Conservation (phyloP, 2,888 invertebrate genomes). For the Hecatera dysodea region DNA sequence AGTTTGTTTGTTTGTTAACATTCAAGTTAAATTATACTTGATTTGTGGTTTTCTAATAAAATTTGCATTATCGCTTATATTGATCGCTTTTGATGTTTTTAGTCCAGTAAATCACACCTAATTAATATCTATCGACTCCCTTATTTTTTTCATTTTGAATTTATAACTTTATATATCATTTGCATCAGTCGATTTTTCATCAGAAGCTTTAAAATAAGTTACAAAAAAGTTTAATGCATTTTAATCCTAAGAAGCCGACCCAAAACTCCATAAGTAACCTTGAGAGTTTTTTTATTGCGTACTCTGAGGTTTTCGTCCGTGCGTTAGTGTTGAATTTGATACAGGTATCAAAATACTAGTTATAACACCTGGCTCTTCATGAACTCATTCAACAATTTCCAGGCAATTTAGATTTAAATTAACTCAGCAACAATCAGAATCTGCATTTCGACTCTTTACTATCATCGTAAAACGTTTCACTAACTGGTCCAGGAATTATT, state of each 20-base stretch:
- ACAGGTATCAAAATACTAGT: conserved; percentile 24
- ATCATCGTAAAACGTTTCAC: background rate
- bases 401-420: background rate
- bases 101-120: background rate
- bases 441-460: background rate
- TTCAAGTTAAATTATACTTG: background rate
- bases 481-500: no score
- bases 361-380: conserved; percentile 10
- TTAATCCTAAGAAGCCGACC: conserved; percentile 37
- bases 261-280: conserved; percentile 44
- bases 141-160: conserved; percentile 9
- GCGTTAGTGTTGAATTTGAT: conserved; percentile 40
- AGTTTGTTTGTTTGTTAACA: background rate
- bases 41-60: background rate
- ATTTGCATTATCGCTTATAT: background rate
- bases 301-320: conserved; percentile 40
- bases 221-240: conserved; percentile 48
- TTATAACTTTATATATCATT: background rate
- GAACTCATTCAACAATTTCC: background rate
- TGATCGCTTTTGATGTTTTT: background rate
- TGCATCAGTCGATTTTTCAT: conserved; percentile 34
- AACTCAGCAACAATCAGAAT: background rate
- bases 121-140: background rate
- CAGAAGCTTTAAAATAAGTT: conserved; percentile 32
- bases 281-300: conserved; percentile 42